phyloP scores from a whole-genome alignment of 2,113 vertebrate genomes.

The Eptatretus burgeri region DNA sequence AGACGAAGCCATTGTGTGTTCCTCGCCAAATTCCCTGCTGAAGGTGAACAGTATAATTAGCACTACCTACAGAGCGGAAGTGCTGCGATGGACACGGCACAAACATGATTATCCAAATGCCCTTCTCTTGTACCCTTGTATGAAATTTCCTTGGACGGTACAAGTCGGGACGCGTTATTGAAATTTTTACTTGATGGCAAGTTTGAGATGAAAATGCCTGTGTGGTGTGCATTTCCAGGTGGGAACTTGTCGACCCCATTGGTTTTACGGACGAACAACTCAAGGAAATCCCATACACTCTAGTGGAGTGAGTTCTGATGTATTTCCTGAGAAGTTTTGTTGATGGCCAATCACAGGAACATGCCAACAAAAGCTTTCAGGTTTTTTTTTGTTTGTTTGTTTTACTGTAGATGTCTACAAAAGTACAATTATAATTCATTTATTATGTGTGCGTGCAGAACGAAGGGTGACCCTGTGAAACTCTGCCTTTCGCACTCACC shows the following conservation, averaged over 20 bases:
- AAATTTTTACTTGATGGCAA: neutral
- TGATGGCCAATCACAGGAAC: neutral
- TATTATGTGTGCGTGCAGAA: constrained; percentile 17
- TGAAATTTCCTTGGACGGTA: too few relatives aligned
- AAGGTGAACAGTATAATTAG: too few relatives aligned
- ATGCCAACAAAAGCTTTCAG: neutral
- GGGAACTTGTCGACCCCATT: constrained; percentile 43
- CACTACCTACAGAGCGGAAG: too few relatives aligned
- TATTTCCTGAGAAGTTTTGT: too few relatives aligned
- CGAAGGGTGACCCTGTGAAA: constrained; percentile 42
- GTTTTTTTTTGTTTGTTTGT: neutral
- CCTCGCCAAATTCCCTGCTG: too few relatives aligned
- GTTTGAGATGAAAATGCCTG: neutral
- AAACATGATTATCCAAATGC: too few relatives aligned
- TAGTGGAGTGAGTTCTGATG: constrained; percentile 35
- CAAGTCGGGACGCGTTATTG: too few relatives aligned
- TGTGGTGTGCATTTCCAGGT: constrained; percentile 18
- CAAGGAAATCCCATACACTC: constrained; percentile 60
- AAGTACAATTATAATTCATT: neutral
- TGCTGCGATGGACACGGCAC: too few relatives aligned
- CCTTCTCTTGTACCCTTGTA: too few relatives aligned
- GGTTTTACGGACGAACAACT: constrained; percentile 44
- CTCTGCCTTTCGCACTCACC: constrained; percentile 50
- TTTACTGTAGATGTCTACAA: neutral
- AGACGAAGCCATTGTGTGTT: too few relatives aligned